Evolutionary conservation across 2,113 vertebrate genomes (phyloP).

Genomic region (Bos taurus): DNA sequence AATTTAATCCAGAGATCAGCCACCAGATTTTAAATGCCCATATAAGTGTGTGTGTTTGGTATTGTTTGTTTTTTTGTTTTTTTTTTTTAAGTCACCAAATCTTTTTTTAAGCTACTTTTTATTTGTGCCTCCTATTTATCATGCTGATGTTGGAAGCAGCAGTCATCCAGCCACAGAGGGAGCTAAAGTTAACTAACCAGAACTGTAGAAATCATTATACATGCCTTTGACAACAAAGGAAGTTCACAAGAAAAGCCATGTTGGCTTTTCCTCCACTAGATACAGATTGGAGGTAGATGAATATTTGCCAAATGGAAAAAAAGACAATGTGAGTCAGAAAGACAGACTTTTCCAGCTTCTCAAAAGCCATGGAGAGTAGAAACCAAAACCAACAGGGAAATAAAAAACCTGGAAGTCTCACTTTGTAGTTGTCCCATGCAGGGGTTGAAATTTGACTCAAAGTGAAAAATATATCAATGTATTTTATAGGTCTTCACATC

Average conservation of each 20-base stretch:
- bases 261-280: slow-evolving; percentile 69
- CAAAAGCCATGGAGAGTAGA: slow-evolving; percentile 48
- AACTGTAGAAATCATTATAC: slow-evolving; percentile 63
- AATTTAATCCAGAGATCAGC: slow-evolving; percentile 74
- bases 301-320: slow-evolving; percentile 70
- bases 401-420: slow-evolving; percentile 78
- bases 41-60: slow-evolving; percentile 50
- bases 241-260: slow-evolving; percentile 47
- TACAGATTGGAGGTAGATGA: slow-evolving; percentile 63
- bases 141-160: slow-evolving; percentile 65
- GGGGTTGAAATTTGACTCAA: slow-evolving; percentile 66
- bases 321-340: slow-evolving; percentile 44
- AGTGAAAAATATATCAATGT: slow-evolving; percentile 44
- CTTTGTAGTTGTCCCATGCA: slow-evolving; percentile 68
- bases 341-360: slow-evolving; percentile 56
- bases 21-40: slow-evolving; percentile 71
- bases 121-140: slow-evolving; percentile 76
- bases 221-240: slow-evolving; percentile 64
- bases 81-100: slow-evolving; percentile 69
- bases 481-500: slow-evolving; percentile 48
- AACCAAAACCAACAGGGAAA: slow-evolving; percentile 55
- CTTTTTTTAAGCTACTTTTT: slow-evolving; percentile 73
- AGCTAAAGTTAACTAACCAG: slow-evolving; percentile 68
- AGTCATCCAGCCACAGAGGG: slow-evolving; percentile 67
- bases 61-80: not conserved